Conservation (phyloP, 2,888 invertebrate genomes). For the Calliopum simillimum region DNA sequence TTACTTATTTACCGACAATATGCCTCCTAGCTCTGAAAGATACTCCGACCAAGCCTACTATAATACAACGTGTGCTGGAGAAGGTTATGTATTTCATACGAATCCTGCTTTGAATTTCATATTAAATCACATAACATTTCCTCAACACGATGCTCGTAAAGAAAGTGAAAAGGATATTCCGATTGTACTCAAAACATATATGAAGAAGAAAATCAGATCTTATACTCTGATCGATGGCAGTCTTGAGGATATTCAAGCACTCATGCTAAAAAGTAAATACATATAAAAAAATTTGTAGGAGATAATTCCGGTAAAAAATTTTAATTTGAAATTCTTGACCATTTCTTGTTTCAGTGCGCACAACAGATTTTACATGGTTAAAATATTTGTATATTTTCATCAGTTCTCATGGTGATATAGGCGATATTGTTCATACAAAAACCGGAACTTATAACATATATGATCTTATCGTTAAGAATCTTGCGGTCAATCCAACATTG, state of each 20-base stretch:
- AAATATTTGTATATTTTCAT: neutral
- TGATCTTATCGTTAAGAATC: conserved; percentile 1
- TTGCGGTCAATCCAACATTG: conserved; percentile 15
- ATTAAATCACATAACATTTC: conserved; percentile 2
- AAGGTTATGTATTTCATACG: neutral
- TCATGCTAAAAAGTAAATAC: neutral
- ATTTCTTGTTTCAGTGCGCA: conserved; percentile 3
- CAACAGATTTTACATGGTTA: neutral
- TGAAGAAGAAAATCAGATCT: conserved; percentile 9
- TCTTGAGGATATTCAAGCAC: conserved; percentile 2
- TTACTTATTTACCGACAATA: too few relatives aligned
- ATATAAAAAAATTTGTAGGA: too few relatives aligned
- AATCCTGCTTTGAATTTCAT: conserved; percentile 6
- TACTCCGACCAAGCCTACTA: neutral
- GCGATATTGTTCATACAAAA: conserved; percentile 26
- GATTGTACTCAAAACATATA: neutral
- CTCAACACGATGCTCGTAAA: neutral
- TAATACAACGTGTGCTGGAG: neutral
- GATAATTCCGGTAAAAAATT: too few relatives aligned
- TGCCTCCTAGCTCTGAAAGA: too few relatives aligned
- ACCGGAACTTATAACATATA: conserved; percentile 15
- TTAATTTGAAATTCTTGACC: too few relatives aligned
- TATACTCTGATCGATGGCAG: neutral
- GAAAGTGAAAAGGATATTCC: neutral
- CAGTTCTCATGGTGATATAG: conserved; percentile 22